Conservation (phyloP, 64 coral and sea anemone genomes). For the Montipora capricornis region DNA sequence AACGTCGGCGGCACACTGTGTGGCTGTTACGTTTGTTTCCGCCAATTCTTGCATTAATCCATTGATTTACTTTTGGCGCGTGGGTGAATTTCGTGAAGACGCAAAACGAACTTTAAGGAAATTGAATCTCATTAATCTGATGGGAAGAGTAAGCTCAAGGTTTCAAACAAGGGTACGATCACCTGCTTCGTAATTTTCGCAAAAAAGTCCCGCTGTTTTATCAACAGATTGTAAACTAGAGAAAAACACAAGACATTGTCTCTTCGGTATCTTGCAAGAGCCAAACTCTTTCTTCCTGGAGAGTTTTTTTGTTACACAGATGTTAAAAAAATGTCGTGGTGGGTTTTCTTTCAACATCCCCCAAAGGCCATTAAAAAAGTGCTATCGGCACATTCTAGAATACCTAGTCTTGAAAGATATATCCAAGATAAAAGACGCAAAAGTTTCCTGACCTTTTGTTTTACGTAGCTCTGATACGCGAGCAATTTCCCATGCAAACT, state of each 20-base stretch:
- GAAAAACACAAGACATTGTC: not conserved
- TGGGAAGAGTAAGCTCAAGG: not conserved
- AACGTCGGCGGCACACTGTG: not conserved
- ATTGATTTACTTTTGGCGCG: conserved; percentile 37
- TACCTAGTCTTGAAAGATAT: too few species aligned
- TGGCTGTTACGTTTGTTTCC: conserved; percentile 12
- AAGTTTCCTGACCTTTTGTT: too few species aligned
- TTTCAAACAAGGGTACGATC: not conserved
- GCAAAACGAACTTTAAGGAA: conserved; percentile 4
- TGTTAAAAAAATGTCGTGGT: too few species aligned
- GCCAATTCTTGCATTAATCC: conserved; percentile 3
- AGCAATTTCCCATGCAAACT: too few species aligned
- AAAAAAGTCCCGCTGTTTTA: not conserved
- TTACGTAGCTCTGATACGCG: too few species aligned
- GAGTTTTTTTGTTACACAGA: too few species aligned
- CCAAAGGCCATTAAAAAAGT: too few species aligned
- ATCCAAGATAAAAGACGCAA: too few species aligned
- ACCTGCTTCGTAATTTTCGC: not conserved
- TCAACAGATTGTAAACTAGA: not conserved
- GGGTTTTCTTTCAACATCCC: too few species aligned
- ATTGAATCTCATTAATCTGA: not conserved
- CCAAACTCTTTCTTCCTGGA: too few species aligned
- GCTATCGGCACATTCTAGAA: too few species aligned
- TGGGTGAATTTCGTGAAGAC: not conserved
- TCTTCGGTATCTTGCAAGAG: not conserved